Base-by-base conservation (phyloP, 2,113 vertebrate species). In the Seriola rivoliana region DNA sequence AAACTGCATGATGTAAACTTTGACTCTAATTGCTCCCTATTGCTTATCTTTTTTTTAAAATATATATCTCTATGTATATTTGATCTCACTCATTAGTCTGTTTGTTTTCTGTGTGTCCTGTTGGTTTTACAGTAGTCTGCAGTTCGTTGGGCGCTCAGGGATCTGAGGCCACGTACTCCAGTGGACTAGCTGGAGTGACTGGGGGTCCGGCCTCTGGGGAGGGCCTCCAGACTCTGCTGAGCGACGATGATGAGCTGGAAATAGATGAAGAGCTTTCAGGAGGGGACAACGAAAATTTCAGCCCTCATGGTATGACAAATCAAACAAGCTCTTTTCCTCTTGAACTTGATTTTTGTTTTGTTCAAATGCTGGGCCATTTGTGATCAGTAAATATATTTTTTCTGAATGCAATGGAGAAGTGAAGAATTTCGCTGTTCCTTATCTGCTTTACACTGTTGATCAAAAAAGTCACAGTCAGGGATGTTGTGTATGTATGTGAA, bases 171-270 rank as follows among this genome's bases (percentile, higher is more conserved):
- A 85, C 86, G 0, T 76, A 88, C 69, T 78, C 92, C 21, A 32
- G 81, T 46, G 89, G 75, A 65, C 34, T 92, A 60, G 71, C 73
- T 17, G 84, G 62, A 71, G 92, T 81, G 59, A 89, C 91, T 0
- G 75, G 84, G 21, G 89, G 81, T 78, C 85, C 89, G 40, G 83
- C 91, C 85, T 93, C 94, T 0, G 93, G 92, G n/a, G 94, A 91
- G 72, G 92, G 72, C 76, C 91, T 94, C 72, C 91, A 64, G 69
- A 84, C 17, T 40, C 72, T 54, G 3, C 25, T 29, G 36, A 84
- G 78, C 0, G 88, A 94, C 5, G 90, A 94, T 60, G 89, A 93
- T 0, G 91, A 92, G 21, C 32, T 73, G 54, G 94, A 93, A 4
- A 11, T 80, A 17, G 88, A 93, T 0, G 86, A 90, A 1, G 90